Base-by-base conservation (phyloP, 2,888 invertebrate species). In the Aethes cnicana region DNA sequence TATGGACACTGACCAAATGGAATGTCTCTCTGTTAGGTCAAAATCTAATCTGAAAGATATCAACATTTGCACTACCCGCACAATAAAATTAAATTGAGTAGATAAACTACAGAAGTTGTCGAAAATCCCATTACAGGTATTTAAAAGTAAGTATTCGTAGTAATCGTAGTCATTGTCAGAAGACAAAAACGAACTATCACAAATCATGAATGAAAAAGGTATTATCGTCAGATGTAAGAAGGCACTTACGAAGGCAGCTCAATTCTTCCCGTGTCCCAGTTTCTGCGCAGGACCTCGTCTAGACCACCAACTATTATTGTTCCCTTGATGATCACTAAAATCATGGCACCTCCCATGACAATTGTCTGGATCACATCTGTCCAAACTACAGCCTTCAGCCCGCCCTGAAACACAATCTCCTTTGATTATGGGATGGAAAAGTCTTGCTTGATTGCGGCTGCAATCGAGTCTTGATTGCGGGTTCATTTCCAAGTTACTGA, bases 1-100 rank as follows among this genome's bases (percentile, higher is more conserved):
- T 57, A 96, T 80, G 0, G 91, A 79, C n/a, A 95, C 86, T 0
- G 93, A 92, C 91, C 94, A 95, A 36, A 95, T 78, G 0, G 95
- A 92, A 66, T 95, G 94, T n/a, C 96, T 90, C 41, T 93, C 92
- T 1, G 92, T 91, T 9, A 95, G 91, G 78, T 95, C 94, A 36
- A 92, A 84, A 50, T 91, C 91, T 61, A 92, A 90, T 53, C 95
- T 95, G 64, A 14, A 62, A 36, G 9, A 30, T 6, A 23, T 1
- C 4, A 20, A 25, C 18, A 23, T 42, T 44, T 23, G n/a, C n/a
- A n/a, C n/a, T n/a, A n/a, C n/a, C n/a, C n/a, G n/a, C n/a, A n/a
- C n/a, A n/a, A n/a, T n/a, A n/a, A n/a, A n/a, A n/a, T n/a, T n/a
- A n/a, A n/a, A n/a, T n/a, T n/a, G n/a, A n/a, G n/a, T n/a, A n/a